A percentile compares a stretch with the other conserved stretches of the same genome.
Evolutionary conservation across 1,140 invertebrate genomes (phyloP).

Genomic region (Potamilus streckersoni): DNA sequence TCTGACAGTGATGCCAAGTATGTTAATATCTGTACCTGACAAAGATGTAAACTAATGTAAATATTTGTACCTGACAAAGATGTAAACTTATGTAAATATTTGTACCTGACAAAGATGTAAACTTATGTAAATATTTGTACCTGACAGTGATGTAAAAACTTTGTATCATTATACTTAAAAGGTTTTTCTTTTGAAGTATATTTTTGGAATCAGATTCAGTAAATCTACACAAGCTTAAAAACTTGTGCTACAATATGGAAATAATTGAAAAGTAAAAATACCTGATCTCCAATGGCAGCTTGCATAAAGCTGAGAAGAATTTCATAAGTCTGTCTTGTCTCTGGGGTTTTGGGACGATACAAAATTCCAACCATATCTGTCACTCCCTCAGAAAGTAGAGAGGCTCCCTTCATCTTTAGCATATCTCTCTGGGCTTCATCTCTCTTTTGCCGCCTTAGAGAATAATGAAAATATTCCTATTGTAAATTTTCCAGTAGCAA

Average conservation of each 20-base stretch:
- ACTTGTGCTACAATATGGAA: not conserved
- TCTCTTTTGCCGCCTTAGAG: slow-evolving; percentile 60
- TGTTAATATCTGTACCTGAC: too few species aligned
- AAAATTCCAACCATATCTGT: slow-evolving; percentile 94
- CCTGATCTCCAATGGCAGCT: slow-evolving; percentile 96
- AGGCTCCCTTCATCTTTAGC: slow-evolving; percentile 87
- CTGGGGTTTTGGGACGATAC: slow-evolving; percentile 97
- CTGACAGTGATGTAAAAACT: too few species aligned
- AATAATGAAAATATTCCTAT: slow-evolving; percentile 63
- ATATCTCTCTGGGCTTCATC: slow-evolving; percentile 94
- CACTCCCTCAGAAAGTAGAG: slow-evolving; percentile 86
- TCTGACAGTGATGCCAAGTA: too few species aligned
- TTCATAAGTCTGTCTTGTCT: slow-evolving; percentile 97
- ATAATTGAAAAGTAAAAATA: slow-evolving; percentile 38
- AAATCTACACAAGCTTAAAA: slow-evolving; percentile 1
- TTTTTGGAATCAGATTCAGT: not conserved
- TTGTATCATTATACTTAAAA: too few species aligned
- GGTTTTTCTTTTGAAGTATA: too few species aligned
- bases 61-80: too few species aligned
- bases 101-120: too few species aligned
- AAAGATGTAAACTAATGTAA: too few species aligned
- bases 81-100: too few species aligned
- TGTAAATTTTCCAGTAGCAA: slow-evolving; percentile 14
- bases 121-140: too few species aligned
- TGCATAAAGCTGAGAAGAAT: slow-evolving; percentile 96